These are phyloP conservation scores for Pongo pygmaeus DNA, from an alignment of 2,113 vertebrate genomes.

Conservation along the genomic window DNA sequence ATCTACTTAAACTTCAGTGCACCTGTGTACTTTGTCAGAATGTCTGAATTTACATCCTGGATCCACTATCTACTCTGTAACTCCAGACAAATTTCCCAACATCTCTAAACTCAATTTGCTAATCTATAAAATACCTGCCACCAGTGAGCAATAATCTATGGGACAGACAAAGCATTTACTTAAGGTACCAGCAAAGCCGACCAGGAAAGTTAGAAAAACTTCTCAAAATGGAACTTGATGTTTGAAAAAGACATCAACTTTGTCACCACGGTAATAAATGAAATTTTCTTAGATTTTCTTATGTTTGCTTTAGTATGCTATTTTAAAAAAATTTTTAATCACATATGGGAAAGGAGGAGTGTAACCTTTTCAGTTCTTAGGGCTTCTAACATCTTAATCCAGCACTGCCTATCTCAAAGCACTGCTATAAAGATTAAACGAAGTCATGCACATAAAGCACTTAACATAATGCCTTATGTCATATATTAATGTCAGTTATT, in stretches of 20 bases:
- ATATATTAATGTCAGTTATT: neutral
- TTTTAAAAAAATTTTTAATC: neutral
- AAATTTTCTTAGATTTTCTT: neutral
- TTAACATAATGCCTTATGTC: neutral
- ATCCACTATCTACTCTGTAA: neutral
- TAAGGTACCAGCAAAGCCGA: too few species aligned
- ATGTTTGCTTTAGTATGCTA: neutral
- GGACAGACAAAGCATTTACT: neutral
- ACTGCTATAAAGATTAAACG: neutral
- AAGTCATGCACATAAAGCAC: neutral
- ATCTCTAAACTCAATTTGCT: neutral
- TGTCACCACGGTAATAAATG: neutral
- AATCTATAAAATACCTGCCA: neutral
- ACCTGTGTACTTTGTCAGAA: neutral
- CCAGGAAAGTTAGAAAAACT: neutral
- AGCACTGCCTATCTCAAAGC: neutral
- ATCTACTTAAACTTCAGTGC: neutral
- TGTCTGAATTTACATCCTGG: neutral
- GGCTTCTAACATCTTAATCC: neutral
- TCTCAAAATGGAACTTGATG: neutral
- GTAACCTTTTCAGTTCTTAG: neutral
- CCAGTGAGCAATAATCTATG: neutral
- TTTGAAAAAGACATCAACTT: slow-evolving; percentile 42
- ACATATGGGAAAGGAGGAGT: neutral
- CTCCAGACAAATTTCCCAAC: neutral